These are phyloP conservation scores for Antheraea mylitta DNA, from an alignment of 1,140 invertebrate species.

Conservation along the genomic window DNA sequence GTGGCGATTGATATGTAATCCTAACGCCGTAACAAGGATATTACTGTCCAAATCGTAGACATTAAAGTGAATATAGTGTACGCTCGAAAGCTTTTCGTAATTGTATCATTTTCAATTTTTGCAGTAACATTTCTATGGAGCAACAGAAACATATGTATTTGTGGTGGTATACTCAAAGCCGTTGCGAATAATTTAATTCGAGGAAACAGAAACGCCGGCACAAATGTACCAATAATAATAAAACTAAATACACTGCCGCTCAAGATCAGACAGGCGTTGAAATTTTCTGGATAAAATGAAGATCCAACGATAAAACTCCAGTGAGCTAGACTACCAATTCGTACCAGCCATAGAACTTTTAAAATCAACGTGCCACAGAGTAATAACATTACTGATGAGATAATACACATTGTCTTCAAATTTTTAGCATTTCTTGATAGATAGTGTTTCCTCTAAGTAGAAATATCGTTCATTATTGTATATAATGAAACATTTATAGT, in stretches of 20 bases:
- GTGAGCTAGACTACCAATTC: conserved; percentile 37
- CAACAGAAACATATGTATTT: conserved; percentile 40
- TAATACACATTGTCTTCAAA: conserved; percentile 38
- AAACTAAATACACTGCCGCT: conserved; percentile 31
- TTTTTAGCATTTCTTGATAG: background rate
- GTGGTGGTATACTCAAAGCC: conserved; percentile 38
- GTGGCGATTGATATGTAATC: background rate
- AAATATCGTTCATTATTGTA: background rate
- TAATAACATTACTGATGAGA: conserved; percentile 22
- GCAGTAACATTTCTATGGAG: conserved; percentile 31
- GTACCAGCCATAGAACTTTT: conserved; percentile 37
- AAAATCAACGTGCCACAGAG: conserved; percentile 22
- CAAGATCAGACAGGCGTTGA: conserved; percentile 18
- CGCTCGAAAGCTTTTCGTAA: conserved; percentile 25
- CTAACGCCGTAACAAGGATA: conserved; percentile 14
- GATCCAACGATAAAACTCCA: conserved; percentile 44
- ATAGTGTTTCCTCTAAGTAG: background rate
- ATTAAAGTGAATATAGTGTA: conserved; percentile 30
- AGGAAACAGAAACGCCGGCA: conserved; percentile 37
- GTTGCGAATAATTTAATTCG: conserved; percentile 33
- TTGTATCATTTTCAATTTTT: conserved; percentile 26
- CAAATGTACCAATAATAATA: conserved; percentile 29
- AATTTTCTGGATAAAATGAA: conserved; percentile 28
- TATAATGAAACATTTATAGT: background rate
- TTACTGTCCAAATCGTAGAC: conserved; percentile 33